phyloP scores from a whole-genome alignment of 1,140 invertebrate genomes.

The Drosophila setifemur region DNA sequence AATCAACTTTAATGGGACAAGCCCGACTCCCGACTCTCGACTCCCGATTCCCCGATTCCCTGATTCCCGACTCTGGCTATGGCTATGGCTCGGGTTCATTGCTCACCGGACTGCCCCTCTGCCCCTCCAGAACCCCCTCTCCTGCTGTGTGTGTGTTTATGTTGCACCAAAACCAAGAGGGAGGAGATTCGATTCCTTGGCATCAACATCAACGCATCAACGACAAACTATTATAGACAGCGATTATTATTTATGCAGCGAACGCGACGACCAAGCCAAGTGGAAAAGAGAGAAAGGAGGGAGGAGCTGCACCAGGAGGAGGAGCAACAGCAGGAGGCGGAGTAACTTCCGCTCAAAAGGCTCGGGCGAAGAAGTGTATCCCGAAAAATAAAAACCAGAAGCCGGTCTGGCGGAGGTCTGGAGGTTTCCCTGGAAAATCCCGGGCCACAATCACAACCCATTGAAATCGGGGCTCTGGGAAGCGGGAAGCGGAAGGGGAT shows the following conservation, averaged over 20 bases:
- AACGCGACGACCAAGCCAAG: slow-evolving; percentile 36
- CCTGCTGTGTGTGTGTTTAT: background rate
- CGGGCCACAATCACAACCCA: slow-evolving; percentile 13
- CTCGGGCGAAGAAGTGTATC: slow-evolving; percentile 1
- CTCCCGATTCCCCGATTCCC: background rate
- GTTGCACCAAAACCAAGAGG: background rate
- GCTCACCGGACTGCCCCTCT: slow-evolving; percentile 27
- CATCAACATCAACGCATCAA: slow-evolving; percentile 32
- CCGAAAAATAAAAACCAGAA: slow-evolving; percentile 17
- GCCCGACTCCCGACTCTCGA: background rate
- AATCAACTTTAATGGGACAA: slow-evolving; percentile 68
- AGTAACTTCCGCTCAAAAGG: background rate
- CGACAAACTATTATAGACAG: slow-evolving; percentile 64
- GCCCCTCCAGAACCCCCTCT: background rate
- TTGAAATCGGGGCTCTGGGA: slow-evolving; percentile 11
- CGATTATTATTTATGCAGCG: slow-evolving; percentile 70
- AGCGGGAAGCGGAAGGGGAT: slow-evolving; percentile 2
- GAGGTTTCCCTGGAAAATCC: slow-evolving; percentile 36
- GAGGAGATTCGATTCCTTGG: slow-evolving; percentile 48
- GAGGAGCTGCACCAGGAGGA: background rate
- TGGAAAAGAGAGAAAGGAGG: background rate
- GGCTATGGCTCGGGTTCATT: slow-evolving; percentile 51
- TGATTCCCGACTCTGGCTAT: too few species aligned
- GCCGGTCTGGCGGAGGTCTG: too few species aligned
- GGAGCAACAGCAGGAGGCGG: background rate